Conservation (phyloP, 2,888 invertebrate genomes). For the Adela reaumurella region DNA sequence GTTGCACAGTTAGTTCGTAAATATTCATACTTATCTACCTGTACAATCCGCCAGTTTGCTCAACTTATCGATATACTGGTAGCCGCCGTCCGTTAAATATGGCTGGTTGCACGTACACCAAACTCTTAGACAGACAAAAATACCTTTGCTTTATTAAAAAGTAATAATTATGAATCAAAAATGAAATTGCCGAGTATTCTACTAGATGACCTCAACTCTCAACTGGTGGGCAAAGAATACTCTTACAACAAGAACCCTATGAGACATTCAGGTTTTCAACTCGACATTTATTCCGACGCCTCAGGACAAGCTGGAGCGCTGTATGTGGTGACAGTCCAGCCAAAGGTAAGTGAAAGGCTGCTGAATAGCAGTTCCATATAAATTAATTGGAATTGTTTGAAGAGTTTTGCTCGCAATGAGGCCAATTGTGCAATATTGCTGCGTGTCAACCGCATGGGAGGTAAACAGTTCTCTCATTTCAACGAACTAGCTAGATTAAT, state of each 20-base stretch:
- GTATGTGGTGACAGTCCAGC: neutral
- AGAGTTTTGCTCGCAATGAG: slow-evolving; percentile 4
- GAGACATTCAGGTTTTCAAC: neutral
- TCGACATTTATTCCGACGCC: slow-evolving; percentile 1
- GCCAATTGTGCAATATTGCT: slow-evolving; percentile 1
- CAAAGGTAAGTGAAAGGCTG: neutral
- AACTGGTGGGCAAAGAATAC: slow-evolving; percentile 1
- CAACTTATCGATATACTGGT: neutral
- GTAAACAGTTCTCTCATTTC: slow-evolving; percentile 2
- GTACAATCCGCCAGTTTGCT: slow-evolving; percentile 2
- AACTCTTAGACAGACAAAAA: slow-evolving; percentile 2
- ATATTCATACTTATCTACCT: neutral
- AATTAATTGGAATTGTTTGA: slow-evolving; percentile 1
- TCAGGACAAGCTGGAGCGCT: slow-evolving; percentile 1
- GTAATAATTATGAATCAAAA: slow-evolving; percentile 3
- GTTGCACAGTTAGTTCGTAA: too few species aligned
- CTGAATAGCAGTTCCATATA: neutral
- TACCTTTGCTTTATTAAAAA: neutral
- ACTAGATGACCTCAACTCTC: neutral
- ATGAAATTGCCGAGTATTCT: neutral
- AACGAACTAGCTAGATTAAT: slow-evolving; percentile 2
- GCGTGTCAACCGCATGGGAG: slow-evolving; percentile 4
- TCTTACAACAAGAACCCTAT: neutral
- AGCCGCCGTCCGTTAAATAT: slow-evolving; percentile 1
- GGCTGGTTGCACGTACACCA: slow-evolving; percentile 4